Base-by-base conservation (phyloP, 2,888 invertebrate genomes). In the Pachliopta kotzebuea region DNA sequence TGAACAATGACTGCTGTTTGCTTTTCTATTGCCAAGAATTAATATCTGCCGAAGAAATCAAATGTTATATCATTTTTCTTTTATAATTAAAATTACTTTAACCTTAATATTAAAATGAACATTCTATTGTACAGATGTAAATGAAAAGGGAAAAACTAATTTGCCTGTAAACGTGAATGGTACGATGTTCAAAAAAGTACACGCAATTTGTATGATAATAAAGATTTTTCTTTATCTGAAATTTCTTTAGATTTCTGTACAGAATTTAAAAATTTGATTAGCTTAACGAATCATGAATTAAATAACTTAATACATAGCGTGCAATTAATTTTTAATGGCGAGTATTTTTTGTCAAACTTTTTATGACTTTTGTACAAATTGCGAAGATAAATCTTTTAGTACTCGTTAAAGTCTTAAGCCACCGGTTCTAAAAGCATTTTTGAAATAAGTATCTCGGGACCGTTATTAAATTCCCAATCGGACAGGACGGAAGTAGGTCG, bases 391-490 rank as follows among this genome's bases (percentile, higher is more conserved):
- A 58, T 54, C 42, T 63, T 58, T 58, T 54, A 58, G 58, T 58
- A 54, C 54, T 58, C 63, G 53, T 63, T 58, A 63, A 54, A 63
- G 58, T 54, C 63, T 63, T 63, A 54, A 63, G 45, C 45, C 58
- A 53, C 42, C 54, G 58, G 42, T 57, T 63, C 58, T 63, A 58
- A 63, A 63, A 58, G 63, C 63, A 58, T 63, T 58, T 63, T 63
- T 63, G 63, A 54, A 63, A 63, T 63, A 63, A 63, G 63, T 63
- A 58, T 58, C 54, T 54, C 29, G 58, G 58, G 63, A 63, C 58
- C 63, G 58, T 58, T 63, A 64, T 64, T 63, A 63, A 63, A 63
- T 63, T 63, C 54, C 59, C 59, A 60, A 59, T 63, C 63, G 55
- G 63, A 55, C 59, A 31, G 26, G 59, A 59, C 55, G 55, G 31